Conservation (phyloP, 1,140 invertebrate genomes). For the Lepidurus apus region DNA sequence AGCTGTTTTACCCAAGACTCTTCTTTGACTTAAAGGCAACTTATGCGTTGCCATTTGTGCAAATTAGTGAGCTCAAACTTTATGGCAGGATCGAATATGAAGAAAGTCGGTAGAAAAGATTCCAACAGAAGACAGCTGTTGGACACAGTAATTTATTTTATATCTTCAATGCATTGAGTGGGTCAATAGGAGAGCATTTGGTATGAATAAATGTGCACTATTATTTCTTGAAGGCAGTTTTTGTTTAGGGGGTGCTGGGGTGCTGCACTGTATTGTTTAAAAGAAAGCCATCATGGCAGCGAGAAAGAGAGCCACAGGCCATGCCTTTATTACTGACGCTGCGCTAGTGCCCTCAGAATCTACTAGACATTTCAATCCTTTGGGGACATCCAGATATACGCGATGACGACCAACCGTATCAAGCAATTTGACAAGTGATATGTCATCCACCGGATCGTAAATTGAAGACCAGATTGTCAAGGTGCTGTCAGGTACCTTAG, state of each 20-base stretch:
- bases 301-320: not conserved
- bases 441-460: conserved; percentile 37
- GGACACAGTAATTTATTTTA: not conserved
- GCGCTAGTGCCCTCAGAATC: not conserved
- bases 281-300: not conserved
- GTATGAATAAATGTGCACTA: too few relatives aligned
- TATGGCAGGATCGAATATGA: conserved; percentile 38
- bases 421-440: conserved; percentile 24
- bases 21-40: conserved; percentile 63
- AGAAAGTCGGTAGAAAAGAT: conserved; percentile 18
- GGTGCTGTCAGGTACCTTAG: conserved; percentile 44
- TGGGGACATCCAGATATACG: conserved; percentile 33
- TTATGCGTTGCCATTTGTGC: conserved; percentile 60
- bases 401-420: conserved; percentile 25
- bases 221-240: too few relatives aligned
- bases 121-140: not conserved
- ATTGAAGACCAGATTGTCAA: conserved; percentile 66
- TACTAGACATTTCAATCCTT: conserved; percentile 15
- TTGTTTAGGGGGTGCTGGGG: too few relatives aligned
- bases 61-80: conserved; percentile 49
- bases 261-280: not conserved
- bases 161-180: too few relatives aligned
- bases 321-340: not conserved
- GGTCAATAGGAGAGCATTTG: too few relatives aligned
- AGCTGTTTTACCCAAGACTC: conserved; percentile 64